phyloP scores from a whole-genome alignment of 2,797 vertebrate species.

The Lepus oiostolus region DNA sequence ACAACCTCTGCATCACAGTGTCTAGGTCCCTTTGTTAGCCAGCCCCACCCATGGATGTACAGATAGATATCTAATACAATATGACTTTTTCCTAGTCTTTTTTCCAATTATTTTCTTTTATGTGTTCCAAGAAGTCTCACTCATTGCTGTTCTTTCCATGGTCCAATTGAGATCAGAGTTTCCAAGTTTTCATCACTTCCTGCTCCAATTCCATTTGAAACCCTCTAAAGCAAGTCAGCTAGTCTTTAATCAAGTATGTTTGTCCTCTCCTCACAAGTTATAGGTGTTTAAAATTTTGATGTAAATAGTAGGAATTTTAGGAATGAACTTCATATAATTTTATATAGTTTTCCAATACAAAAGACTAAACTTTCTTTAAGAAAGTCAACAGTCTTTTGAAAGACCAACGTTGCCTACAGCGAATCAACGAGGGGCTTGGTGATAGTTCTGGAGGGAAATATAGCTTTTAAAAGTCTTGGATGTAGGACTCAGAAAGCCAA shows the following conservation, averaged over 20 bases:
- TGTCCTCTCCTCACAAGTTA: slow-evolving; percentile 6
- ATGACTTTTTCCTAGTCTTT: slow-evolving; percentile 15
- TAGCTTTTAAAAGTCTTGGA: neutral
- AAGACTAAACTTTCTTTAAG: slow-evolving; percentile 37
- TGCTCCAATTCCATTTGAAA: slow-evolving; percentile 54
- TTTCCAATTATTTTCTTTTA: slow-evolving; percentile 56
- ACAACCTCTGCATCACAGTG: neutral
- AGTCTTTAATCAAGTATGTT: slow-evolving; percentile 35
- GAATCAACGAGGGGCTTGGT: neutral
- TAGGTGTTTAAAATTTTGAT: neutral
- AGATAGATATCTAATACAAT: neutral
- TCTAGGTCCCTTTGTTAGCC: neutral
- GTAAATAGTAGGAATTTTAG: slow-evolving; percentile 18
- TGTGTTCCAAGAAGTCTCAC: neutral
- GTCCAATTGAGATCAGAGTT: slow-evolving; percentile 47
- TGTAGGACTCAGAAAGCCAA: neutral
- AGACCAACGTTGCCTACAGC: neutral
- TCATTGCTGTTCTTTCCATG: slow-evolving; percentile 35
- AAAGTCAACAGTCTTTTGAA: slow-evolving; percentile 19
- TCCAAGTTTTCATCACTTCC: slow-evolving; percentile 43
- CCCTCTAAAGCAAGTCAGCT: neutral
- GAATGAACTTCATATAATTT: neutral
- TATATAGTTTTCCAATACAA: slow-evolving; percentile 45
- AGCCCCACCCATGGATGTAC: neutral
- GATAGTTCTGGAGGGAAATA: neutral